Conservation (phyloP, 2,797 vertebrate species). For the Parauchenoglanis punctatus region DNA sequence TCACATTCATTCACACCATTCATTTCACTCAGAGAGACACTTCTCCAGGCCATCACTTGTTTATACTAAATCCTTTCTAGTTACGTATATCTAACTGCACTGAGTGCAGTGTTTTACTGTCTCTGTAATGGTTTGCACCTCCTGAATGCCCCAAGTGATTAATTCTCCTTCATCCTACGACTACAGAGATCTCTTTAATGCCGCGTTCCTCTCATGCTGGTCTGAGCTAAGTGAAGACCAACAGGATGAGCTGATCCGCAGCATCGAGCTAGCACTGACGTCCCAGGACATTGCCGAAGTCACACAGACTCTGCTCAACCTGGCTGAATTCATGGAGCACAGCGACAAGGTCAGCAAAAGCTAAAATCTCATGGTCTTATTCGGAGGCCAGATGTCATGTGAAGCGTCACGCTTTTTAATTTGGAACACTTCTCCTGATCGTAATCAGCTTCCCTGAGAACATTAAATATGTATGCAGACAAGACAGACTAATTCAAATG, state of each 20-base stretch:
- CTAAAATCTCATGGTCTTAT: too few species aligned
- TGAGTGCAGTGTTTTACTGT: neutral
- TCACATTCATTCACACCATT: too few species aligned
- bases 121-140: neutral
- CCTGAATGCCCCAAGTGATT: neutral
- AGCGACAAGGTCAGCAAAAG: slow-evolving; percentile 89
- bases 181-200: slow-evolving; percentile 94
- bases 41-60: neutral
- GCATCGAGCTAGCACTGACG: slow-evolving; percentile 93
- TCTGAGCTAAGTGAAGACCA: slow-evolving; percentile 97
- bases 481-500: neutral
- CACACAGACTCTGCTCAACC: slow-evolving; percentile 95
- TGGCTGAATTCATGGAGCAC: slow-evolving; percentile 99
- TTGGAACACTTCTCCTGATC: neutral
- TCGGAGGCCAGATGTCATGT: neutral
- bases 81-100: neutral
- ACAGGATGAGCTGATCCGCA: slow-evolving; percentile 97
- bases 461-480: neutral
- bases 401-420: neutral
- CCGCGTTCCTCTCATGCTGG: slow-evolving; percentile 98
- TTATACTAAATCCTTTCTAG: neutral
- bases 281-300: slow-evolving; percentile 98
- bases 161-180: slow-evolving; percentile 20
- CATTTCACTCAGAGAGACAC: neutral
- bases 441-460: neutral